These are phyloP conservation scores for Molossus molossus DNA, from an alignment of 2,797 vertebrate species.

Conservation along the genomic window DNA sequence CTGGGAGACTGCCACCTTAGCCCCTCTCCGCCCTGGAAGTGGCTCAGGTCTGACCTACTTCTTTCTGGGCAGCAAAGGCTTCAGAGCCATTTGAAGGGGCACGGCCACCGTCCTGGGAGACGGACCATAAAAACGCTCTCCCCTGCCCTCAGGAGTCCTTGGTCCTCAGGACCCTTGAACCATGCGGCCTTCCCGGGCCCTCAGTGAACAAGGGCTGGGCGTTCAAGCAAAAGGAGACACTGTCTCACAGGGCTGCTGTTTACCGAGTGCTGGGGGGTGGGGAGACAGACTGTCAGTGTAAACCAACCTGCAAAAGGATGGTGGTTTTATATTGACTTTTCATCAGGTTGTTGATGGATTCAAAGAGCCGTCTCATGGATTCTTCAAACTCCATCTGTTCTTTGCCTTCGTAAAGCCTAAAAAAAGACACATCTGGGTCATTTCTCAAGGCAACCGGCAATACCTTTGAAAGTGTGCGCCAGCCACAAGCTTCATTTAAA, in stretches of 20 bases:
- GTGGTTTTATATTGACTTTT: constrained; percentile 94
- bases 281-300: background rate
- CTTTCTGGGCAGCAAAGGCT: background rate
- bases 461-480: background rate
- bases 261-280: accelerated
- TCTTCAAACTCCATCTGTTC: constrained; percentile 98
- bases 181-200: background rate
- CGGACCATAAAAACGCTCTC: background rate
- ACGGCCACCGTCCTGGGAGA: background rate
- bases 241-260: background rate
- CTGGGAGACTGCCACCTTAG: background rate
- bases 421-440: constrained; percentile 78
- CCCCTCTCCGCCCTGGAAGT: background rate
- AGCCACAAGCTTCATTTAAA: constrained; percentile 47
- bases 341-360: constrained; percentile 99
- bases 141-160: background rate
- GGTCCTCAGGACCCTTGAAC: background rate
- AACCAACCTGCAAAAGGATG: constrained; percentile 95
- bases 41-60: background rate
- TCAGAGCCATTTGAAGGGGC: background rate
- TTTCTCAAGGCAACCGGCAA: constrained; percentile 54
- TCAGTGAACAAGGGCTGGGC: background rate
- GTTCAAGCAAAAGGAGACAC: background rate
- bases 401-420: constrained; percentile 97
- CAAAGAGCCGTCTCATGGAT: constrained; percentile 96